Evolutionary conservation across 2,888 invertebrate genomes (phyloP).

Genomic region (Bellardia bayeri): DNA sequence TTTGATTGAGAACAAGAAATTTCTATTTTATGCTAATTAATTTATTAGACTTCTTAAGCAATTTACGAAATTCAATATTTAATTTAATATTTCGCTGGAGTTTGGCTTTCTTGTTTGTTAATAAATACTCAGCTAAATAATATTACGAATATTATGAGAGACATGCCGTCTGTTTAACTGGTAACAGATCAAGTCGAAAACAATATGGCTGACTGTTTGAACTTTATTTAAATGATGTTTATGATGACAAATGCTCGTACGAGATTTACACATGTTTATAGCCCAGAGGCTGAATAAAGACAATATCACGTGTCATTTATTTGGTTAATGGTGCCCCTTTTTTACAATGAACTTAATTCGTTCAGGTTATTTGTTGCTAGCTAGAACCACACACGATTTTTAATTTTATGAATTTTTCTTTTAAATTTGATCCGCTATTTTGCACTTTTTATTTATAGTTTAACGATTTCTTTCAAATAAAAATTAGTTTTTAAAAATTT

Average conservation of each 20-base stretch:
- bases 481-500: not conserved
- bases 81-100: not conserved
- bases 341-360: not conserved
- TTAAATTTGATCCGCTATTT: not conserved
- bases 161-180: constrained; percentile 27
- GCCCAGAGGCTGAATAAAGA: not conserved
- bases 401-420: not conserved
- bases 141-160: not conserved
- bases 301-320: constrained; percentile 1
- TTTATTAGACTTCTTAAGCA: not conserved
- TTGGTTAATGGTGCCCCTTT: not conserved
- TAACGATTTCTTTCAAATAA: not conserved
- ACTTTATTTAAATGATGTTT: not conserved
- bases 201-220: not conserved
- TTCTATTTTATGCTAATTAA: constrained; percentile 49
- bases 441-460: not conserved
- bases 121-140: no score
- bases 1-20: constrained; percentile 6
- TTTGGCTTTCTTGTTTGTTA: no score
- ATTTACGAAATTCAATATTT: not conserved
- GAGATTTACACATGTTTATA: not conserved
- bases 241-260: not conserved
- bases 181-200: constrained; percentile 10
- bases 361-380: not conserved
- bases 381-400: not conserved